Evolutionary conservation across 2,797 vertebrate species (phyloP), one percentile per base, ranked within the genome.

Genomic region (Hippocampus kuda): DNA sequence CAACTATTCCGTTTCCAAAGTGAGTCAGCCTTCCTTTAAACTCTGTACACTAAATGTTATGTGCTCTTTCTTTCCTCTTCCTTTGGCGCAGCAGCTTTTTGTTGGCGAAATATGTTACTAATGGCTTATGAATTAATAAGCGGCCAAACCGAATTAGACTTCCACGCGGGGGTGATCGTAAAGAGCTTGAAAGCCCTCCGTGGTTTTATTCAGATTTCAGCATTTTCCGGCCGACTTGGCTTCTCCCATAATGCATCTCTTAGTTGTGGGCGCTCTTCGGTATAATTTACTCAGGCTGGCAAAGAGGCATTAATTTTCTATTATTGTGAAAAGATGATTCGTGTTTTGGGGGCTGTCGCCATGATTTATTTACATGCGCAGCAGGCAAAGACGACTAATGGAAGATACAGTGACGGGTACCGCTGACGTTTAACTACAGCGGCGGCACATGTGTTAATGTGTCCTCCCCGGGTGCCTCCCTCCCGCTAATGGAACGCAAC

Each of bases 61-160:
- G 15, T 34, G 81, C 73, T 72, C 69, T 81, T 66, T 77, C 71
- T 82, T 80, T 82, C 70, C 66, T 53, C 12, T 44, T 81, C 64
- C 81, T 88, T 88, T 89, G 89, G 84, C 90, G 63, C 87, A 85
- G 77, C 82, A 81, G 86, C 88, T 88, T 87, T 91, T 91, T 91
- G 91, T 91, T 81, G 75, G 77, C 80, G 82, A 91, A 91, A 89
- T 89, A 87, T 87, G 83, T 89, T 90, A 90, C 90, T 92, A 92
- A 92, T 90, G 91, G 91, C 84, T 91, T 88, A 91, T 92, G 84
- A 92, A 92, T 92, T 91, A 92, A 87, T 91, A 90, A 92, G 81
- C 78, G 86, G 84, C 84, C 84, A 87, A 89, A 88, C 86, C 84
- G 87, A 89, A 90, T 90, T 88, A 81, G 88, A 89, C 83, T 91